Evolutionary conservation across 1,140 invertebrate genomes (phyloP).

Genomic region (Papilio machaon): DNA sequence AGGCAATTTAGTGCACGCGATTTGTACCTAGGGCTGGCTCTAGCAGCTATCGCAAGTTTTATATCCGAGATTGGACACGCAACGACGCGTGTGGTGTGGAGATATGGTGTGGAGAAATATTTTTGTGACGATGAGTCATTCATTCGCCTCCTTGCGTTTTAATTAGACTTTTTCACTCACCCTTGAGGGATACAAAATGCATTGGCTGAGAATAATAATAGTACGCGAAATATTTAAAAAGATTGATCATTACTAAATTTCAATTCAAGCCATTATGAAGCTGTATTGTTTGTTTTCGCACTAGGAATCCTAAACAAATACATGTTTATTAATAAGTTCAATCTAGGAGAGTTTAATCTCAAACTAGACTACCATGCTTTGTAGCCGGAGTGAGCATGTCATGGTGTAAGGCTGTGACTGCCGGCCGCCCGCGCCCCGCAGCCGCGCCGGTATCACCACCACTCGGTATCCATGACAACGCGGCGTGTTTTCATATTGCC

Average conservation of each 20-base stretch:
- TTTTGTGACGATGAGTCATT: background rate
- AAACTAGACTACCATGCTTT: too few species aligned
- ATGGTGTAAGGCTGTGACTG: too few species aligned
- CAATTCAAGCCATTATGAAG: too few species aligned
- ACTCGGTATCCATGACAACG: too few species aligned
- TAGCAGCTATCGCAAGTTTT: constrained; percentile 42
- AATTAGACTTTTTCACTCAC: constrained; percentile 11
- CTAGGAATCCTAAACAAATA: too few species aligned
- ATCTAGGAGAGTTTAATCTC: too few species aligned
- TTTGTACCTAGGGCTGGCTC: constrained; percentile 27
- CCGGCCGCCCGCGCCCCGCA: too few species aligned
- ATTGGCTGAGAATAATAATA: background rate
- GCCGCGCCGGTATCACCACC: too few species aligned
- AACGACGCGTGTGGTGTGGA: background rate
- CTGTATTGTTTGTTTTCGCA: too few species aligned
- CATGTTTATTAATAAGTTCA: too few species aligned
- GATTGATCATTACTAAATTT: background rate
- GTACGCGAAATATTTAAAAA: background rate
- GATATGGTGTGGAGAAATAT: background rate
- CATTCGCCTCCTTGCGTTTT: background rate
- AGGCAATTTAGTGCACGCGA: constrained; percentile 18
- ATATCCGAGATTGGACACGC: constrained; percentile 41
- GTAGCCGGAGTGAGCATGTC: too few species aligned
- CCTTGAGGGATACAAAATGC: background rate
- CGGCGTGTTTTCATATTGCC: too few species aligned